Evolutionary conservation across 2,888 invertebrate species (phyloP), one percentile per base, ranked within the genome.

Genomic region (Eudemis profundana): DNA sequence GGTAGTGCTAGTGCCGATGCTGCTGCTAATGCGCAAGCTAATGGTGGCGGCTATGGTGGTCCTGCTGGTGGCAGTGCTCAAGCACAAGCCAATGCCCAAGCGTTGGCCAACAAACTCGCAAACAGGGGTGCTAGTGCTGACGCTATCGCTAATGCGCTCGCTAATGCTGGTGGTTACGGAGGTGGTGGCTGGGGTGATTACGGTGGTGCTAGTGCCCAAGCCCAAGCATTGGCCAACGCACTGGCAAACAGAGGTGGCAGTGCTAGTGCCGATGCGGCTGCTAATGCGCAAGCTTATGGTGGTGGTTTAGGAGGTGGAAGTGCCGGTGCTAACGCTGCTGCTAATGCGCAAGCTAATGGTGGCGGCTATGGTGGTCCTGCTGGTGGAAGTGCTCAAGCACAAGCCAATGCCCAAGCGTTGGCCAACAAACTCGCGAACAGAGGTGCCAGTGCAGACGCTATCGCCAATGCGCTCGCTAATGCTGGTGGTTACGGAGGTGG

Each of bases 161-260:
- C 63, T 10, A 38, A 33, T 2, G 51, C 61, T 0, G 56, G 44
- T 2, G 56, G 56, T 17, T 15, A 4, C 8, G 56, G 38, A 15
- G 38, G 38, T 17, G 56, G 27, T 10, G 15, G 12, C 10, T 36
- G 49, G n/a, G 49, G 49, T 3, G 54, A 42, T 8, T 14, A 33
- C 10, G 47, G 36, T 3, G 36, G 47, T 14, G 65, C 65, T 0
- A 42, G 47, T 8, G 65, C 63, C 2, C 19, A 36, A 8, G 63
- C 63, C 0, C n/a, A 17, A 1, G 62, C 62, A 38, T 29, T 53
- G 14, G 62, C 53, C 27, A 8, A 29, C 10, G 40, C 38, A 8
- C 12, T 14, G 3, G 38, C 38, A 8, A 0, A 1, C 3, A 23
- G 51, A 15, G 40, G 44, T 8, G 47, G 23, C 27, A n/a, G 5